Evolutionary conservation across 2,888 invertebrate species (phyloP).

Genomic region (Conchocele bisecta): DNA sequence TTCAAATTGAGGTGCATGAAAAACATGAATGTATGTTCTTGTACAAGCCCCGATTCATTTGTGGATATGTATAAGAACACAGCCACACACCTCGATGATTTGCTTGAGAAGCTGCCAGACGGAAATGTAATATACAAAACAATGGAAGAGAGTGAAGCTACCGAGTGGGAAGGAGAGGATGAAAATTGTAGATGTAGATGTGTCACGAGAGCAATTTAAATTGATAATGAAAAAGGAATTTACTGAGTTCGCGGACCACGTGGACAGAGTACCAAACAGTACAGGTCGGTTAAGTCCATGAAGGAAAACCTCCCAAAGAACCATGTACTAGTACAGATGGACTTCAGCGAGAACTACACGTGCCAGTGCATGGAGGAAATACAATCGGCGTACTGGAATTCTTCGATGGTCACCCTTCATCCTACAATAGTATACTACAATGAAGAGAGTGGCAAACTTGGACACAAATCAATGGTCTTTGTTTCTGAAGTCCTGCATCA

Average conservation of each 20-base stretch:
- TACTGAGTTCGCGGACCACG: conserved; percentile 43
- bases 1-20: conserved; percentile 33
- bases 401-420: conserved; percentile 39
- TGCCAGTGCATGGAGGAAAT: conserved; percentile 31
- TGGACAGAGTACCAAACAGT: conserved; percentile 26
- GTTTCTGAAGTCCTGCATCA: conserved; percentile 46
- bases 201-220: conserved; percentile 63
- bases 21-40: neutral
- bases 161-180: conserved; percentile 46
- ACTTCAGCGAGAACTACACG: conserved; percentile 3
- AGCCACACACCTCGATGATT: neutral
- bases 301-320: conserved; percentile 31
- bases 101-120: conserved; percentile 3
- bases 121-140: conserved; percentile 28
- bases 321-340: conserved; percentile 32
- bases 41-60: conserved; percentile 42
- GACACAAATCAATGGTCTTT: conserved; percentile 38
- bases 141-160: conserved; percentile 43
- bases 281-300: conserved; percentile 7
- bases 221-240: conserved; percentile 79
- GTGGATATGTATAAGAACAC: conserved; percentile 6
- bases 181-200: conserved; percentile 27
- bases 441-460: neutral
- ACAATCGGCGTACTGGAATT: conserved; percentile 31
- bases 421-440: conserved; percentile 43